Base-by-base conservation (phyloP, 2,113 vertebrate genomes). In the Sigmodon hispidus region DNA sequence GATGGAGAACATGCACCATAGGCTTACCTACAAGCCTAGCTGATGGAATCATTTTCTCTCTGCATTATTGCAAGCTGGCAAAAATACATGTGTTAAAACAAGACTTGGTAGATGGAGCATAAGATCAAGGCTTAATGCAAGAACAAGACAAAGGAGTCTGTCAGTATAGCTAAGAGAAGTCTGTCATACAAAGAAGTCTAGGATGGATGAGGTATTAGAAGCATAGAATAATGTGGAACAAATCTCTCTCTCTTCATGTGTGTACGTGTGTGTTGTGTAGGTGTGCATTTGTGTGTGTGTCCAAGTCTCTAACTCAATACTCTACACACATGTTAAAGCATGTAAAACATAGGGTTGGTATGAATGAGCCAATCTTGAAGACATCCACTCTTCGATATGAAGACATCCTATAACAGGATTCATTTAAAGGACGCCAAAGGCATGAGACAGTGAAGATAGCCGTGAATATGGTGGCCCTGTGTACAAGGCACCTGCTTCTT, bases 391-490 rank as follows among this genome's bases (percentile, higher is more conserved):
- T 10, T 55, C n/a, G n/a, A n/a, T n/a, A n/a, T n/a, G n/a, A 52
- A 70, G 31, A n/a, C n/a, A n/a, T 5, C 55, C 43, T 40, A 21
- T 0, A 5, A 17, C 4, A 26, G 4, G 11, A 21, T 34, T 87
- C 45, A 45, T 29, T 36, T 45, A 22, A 50, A 59, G 34, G 8
- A 67, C 50, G 24, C 1, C 19, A 43, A 48, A 70, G 43, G 24
- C 48, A 10, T 3, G 26, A 40, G 72, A 65, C 1, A 15, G 48
- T 19, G 2, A 36, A 77, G 90, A 12, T 22, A 17, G 12, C 22
- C 0, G 22, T 8, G 4, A 8, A 1, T 34, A 3, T 0, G 0
- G 50, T 31, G 72, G 77, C 40, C 87, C 6, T 75, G 52, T 12
- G 24, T 45, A 10, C 31, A 26, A 36, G 15, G 34, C 59, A 13